phyloP scores from a whole-genome alignment of 2,888 invertebrate species.

The Cryptus armator region DNA sequence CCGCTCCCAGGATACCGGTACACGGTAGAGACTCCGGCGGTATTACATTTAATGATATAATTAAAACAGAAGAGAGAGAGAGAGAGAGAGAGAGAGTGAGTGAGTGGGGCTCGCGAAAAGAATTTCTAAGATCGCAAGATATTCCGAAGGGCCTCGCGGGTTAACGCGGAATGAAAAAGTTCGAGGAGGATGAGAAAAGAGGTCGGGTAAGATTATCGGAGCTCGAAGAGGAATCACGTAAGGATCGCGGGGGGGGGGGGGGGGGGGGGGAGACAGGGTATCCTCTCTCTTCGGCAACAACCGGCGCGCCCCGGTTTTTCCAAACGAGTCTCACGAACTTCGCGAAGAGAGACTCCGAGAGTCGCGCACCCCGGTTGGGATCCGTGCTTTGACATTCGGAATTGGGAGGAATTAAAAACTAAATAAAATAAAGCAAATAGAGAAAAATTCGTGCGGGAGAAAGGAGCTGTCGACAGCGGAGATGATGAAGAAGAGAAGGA shows the following conservation, averaged over 20 bases:
- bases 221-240: constrained; percentile 51
- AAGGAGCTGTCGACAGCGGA: constrained; percentile 57
- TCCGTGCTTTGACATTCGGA: constrained; percentile 73
- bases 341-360: constrained; percentile 45
- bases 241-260: constrained; percentile 42
- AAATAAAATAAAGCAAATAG: constrained; percentile 80
- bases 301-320: constrained; percentile 73
- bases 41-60: constrained; percentile 38
- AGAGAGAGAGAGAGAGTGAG: no score
- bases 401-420: constrained; percentile 80
- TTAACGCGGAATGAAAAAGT: constrained; percentile 16
- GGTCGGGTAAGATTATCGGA: constrained; percentile 43
- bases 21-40: neutral
- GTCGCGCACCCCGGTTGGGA: constrained; percentile 5
- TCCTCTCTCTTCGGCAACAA: constrained; percentile 20
- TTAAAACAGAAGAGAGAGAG: constrained; percentile 27
- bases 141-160: constrained; percentile 1
- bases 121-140: constrained; percentile 52
- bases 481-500: constrained; percentile 66
- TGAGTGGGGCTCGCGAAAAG: neutral
- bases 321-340: constrained; percentile 61
- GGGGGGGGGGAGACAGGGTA: neutral
- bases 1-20: neutral
- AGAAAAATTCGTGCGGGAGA: constrained; percentile 45
- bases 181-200: constrained; percentile 12